These are phyloP conservation scores for Lepidotrigona ventralis DNA, from an alignment of 1,140 invertebrate species.

Conservation along the genomic window DNA sequence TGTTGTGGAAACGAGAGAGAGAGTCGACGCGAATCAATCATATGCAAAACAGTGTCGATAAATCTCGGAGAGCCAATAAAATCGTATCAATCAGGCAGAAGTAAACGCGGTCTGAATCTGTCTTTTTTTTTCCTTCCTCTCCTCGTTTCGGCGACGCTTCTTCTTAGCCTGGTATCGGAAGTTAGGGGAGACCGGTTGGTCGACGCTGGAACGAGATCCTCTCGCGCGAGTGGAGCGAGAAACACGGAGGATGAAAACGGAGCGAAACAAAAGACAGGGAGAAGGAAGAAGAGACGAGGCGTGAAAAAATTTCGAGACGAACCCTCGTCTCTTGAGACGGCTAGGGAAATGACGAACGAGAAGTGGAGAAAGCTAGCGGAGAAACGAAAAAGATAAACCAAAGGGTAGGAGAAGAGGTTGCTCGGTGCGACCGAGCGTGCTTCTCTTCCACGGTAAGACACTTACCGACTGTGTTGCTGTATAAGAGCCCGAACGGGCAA, in stretches of 20 bases:
- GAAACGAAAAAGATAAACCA: neutral
- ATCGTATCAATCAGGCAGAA: slow-evolving; percentile 70
- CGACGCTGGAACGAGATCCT: slow-evolving; percentile 24
- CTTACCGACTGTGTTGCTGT: slow-evolving; percentile 44
- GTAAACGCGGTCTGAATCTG: slow-evolving; percentile 24
- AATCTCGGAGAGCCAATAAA: slow-evolving; percentile 67
- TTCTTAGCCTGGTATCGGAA: slow-evolving; percentile 45
- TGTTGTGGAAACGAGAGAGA: slow-evolving; percentile 17
- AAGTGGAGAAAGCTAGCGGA: neutral
- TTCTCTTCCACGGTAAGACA: slow-evolving; percentile 36
- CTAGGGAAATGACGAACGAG: slow-evolving; percentile 19
- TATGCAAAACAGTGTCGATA: slow-evolving; percentile 64
- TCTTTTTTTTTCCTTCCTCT: slow-evolving; percentile 22
- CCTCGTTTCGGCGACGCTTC: slow-evolving; percentile 36
- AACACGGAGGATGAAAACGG: slow-evolving; percentile 19
- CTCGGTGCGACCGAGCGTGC: slow-evolving; percentile 21
- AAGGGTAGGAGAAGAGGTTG: slow-evolving; percentile 47
- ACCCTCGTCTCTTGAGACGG: slow-evolving; percentile 3
- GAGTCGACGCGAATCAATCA: slow-evolving; percentile 67
- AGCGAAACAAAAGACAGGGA: neutral
- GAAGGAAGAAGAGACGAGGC: neutral
- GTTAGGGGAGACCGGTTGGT: slow-evolving; percentile 6
- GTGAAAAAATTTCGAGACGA: neutral
- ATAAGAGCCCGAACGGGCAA: slow-evolving; percentile 29
- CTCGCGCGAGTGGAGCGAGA: neutral